These are phyloP conservation scores for Sclerodermus sp. DNA, from an alignment of 2,888 invertebrate genomes.

Conservation along the genomic window DNA sequence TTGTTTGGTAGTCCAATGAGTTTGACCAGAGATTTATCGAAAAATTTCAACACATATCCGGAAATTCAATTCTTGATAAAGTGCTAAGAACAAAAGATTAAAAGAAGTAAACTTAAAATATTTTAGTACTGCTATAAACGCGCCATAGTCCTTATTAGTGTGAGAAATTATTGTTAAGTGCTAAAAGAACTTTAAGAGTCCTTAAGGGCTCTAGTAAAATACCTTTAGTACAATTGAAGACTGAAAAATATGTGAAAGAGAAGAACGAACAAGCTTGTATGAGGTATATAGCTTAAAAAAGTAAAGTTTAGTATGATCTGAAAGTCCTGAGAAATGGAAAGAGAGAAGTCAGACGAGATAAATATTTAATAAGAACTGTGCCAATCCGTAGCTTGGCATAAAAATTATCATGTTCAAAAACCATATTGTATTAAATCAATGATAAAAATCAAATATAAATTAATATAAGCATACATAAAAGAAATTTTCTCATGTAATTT, in stretches of 20 bases:
- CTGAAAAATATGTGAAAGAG: slow-evolving; percentile 15
- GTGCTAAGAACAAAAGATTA: too few species aligned
- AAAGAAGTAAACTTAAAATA: too few species aligned
- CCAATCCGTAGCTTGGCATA: slow-evolving; percentile 17
- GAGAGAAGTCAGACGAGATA: not conserved
- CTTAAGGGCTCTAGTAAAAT: not conserved
- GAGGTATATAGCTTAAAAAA: too few species aligned
- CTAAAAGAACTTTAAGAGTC: slow-evolving; percentile 1
- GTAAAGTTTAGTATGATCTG: too few species aligned
- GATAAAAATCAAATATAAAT: slow-evolving; percentile 30
- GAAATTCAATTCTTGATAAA: slow-evolving; percentile 24
- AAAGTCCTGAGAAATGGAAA: too few species aligned
- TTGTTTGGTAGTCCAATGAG: too few species aligned
- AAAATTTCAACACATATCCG: slow-evolving; percentile 28
- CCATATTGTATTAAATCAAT: slow-evolving; percentile 13
- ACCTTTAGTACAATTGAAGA: slow-evolving; percentile 32
- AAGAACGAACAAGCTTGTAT: too few species aligned
- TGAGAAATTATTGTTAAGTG: slow-evolving; percentile 1
- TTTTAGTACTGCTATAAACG: too few species aligned
- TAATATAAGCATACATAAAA: slow-evolving; percentile 11
- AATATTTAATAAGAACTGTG: slow-evolving; percentile 12
- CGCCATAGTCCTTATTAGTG: not conserved
- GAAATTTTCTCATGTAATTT: slow-evolving; percentile 18
- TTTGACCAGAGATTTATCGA: too few species aligned
- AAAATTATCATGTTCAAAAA: slow-evolving; percentile 15